A percentile compares a stretch with the other conserved stretches of the same genome.
These are phyloP conservation scores for Heliconius ismenius DNA, from an alignment of 2,888 invertebrate species.

Conservation along the genomic window DNA sequence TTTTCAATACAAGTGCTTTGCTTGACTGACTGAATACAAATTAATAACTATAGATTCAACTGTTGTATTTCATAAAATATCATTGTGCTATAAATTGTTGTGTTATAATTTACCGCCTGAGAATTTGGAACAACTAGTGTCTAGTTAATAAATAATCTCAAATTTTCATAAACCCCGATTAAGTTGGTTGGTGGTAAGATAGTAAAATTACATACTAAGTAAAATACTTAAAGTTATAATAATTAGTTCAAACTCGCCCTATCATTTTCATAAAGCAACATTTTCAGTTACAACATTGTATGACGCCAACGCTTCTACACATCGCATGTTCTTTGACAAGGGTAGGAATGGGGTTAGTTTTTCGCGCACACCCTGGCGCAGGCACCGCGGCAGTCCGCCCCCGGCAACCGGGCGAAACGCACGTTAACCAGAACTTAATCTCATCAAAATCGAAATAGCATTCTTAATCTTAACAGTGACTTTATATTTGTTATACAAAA, in stretches of 20 bases:
- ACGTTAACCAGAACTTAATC: slow-evolving; percentile 45
- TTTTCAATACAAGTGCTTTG: neutral
- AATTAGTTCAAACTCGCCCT: neutral
- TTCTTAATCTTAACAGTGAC: slow-evolving; percentile 33
- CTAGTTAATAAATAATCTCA: neutral
- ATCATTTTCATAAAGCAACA: neutral
- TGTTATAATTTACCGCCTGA: no score
- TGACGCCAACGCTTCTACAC: slow-evolving; percentile 41
- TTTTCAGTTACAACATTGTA: slow-evolving; percentile 29
- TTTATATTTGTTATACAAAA: slow-evolving; percentile 19
- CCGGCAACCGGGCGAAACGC: slow-evolving; percentile 53
- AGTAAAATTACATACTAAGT: neutral
- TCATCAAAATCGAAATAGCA: slow-evolving; percentile 22
- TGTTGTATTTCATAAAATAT: neutral
- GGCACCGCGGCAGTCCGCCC: slow-evolving; percentile 62
- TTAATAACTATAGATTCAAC: neutral
- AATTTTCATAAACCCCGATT: neutral
- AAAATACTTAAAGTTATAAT: neutral
- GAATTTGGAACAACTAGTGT: no score
- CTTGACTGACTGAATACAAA: neutral
- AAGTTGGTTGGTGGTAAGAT: neutral
- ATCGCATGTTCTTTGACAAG: slow-evolving; percentile 44
- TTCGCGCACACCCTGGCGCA: slow-evolving; percentile 59
- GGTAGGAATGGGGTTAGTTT: slow-evolving; percentile 55
- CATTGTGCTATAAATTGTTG: no score